These are phyloP conservation scores for Hyles euphorbiae DNA, from an alignment of 1,140 invertebrate genomes.

Conservation along the genomic window DNA sequence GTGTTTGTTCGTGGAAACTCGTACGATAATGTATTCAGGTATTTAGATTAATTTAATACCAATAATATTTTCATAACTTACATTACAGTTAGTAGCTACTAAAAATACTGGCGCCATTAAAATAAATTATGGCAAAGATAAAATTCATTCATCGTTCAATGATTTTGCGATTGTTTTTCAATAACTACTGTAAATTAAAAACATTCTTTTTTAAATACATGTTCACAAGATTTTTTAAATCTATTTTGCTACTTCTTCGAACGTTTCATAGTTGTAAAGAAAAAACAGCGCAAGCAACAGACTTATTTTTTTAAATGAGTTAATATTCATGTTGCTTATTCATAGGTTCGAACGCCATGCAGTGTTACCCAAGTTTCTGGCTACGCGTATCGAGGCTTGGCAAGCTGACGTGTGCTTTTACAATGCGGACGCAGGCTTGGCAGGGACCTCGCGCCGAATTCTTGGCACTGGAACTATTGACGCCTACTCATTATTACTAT, in stretches of 20 bases:
- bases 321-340: neutral
- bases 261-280: too few species aligned
- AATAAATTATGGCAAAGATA: too few species aligned
- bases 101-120: too few species aligned
- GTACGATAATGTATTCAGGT: conserved; percentile 95
- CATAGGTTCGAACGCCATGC: conserved; percentile 88
- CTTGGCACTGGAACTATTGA: conserved; percentile 80
- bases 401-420: conserved; percentile 87
- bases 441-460: conserved; percentile 88
- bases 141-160: too few species aligned
- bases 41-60: conserved; percentile 12
- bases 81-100: too few species aligned
- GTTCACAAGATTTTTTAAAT: too few species aligned
- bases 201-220: too few species aligned
- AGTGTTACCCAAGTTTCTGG: conserved; percentile 91
- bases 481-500: conserved; percentile 90
- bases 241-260: too few species aligned
- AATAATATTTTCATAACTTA: too few species aligned
- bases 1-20: conserved; percentile 97
- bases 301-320: neutral
- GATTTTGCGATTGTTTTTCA: too few species aligned
- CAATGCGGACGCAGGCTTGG: conserved; percentile 89
- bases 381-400: conserved; percentile 90
- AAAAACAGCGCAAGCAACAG: neutral
- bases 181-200: too few species aligned